phyloP scores from a whole-genome alignment of 2,888 invertebrate genomes.

The Dolichomitus sp. region DNA sequence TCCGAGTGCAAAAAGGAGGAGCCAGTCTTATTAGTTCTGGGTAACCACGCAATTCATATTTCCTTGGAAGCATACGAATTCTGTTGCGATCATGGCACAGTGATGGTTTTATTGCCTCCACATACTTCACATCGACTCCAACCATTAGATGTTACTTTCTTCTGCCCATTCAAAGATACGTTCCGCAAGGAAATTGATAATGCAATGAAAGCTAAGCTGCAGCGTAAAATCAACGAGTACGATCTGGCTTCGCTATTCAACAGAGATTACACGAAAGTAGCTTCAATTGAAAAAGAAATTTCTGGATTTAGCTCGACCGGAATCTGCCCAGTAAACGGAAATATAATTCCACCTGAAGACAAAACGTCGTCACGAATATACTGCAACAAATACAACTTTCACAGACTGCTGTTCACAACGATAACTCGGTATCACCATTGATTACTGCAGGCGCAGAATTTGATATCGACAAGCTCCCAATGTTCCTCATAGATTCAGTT shows the following conservation, averaged over 20 bases:
- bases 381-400: constrained; percentile 1
- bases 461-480: neutral
- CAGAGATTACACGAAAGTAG: constrained; percentile 48
- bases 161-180: constrained; percentile 68
- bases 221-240: constrained; percentile 52
- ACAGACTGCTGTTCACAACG: neutral
- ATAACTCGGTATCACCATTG: too few relatives aligned
- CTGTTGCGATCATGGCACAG: constrained; percentile 64
- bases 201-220: constrained; percentile 42
- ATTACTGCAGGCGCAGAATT: neutral
- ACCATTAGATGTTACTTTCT: constrained; percentile 70
- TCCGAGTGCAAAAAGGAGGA: constrained; percentile 45
- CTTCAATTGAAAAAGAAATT: constrained; percentile 57
- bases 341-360: constrained; percentile 3
- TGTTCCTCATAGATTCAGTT: neutral
- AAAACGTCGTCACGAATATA: neutral
- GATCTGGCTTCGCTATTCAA: constrained; percentile 58
- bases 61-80: constrained; percentile 15
- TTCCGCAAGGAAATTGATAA: constrained; percentile 55
- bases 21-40: neutral
- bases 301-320: constrained; percentile 52
- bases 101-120: constrained; percentile 69
- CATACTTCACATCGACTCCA: constrained; percentile 71
- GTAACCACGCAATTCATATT: constrained; percentile 18
- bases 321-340: constrained; percentile 47